phyloP scores from a whole-genome alignment of 64 coral and sea anemone species.

The Astreopora myriophthalma region DNA sequence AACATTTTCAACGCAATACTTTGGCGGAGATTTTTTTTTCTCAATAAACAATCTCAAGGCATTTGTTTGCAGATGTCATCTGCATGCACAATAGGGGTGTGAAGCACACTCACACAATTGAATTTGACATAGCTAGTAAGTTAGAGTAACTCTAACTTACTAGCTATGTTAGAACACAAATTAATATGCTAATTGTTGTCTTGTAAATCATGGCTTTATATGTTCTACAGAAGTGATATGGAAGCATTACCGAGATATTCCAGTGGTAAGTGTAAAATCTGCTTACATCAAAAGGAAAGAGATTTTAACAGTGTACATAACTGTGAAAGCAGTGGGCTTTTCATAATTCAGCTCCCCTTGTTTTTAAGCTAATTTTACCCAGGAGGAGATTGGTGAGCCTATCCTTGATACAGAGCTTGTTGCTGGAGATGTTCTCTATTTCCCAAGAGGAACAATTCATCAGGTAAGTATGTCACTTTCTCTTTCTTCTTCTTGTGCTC shows the following conservation, averaged over 20 bases:
- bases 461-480: conserved; percentile 60
- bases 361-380: conserved; percentile 81
- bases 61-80: no score
- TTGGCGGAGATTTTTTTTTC: no score
- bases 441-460: conserved; percentile 97
- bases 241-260: conserved; percentile 93
- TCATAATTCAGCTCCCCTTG: neutral
- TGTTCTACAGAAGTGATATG: conserved; percentile 52
- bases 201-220: neutral
- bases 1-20: no score
- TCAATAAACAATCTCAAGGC: no score
- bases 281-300: no score
- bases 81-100: no score
- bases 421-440: conserved; percentile 94
- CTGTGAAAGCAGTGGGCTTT: no score
- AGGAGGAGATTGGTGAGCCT: conserved; percentile 93
- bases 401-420: conserved; percentile 89
- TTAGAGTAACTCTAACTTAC: no score
- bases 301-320: no score
- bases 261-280: conserved; percentile 66
- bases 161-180: neutral
- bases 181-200: neutral
- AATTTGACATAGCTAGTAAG: no score
- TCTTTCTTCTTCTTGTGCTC: neutral
- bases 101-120: no score